Evolutionary conservation across 2,888 invertebrate species (phyloP), one percentile per base, ranked within the genome.

Genomic region (Alsophila aescularia): DNA sequence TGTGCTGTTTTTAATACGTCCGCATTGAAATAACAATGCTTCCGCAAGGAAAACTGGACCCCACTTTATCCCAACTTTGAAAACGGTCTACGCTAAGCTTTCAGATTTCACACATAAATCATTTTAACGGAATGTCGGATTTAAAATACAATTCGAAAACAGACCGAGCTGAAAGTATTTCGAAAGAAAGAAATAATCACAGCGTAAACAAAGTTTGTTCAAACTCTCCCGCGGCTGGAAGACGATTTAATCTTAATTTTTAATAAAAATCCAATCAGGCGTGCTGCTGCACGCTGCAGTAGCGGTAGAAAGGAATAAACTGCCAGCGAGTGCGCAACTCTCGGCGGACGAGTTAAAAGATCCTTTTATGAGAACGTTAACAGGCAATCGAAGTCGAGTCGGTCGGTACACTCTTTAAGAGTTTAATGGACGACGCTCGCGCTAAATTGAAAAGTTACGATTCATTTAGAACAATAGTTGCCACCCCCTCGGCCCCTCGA

Each of bases 391-490:
- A 72, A 75, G 71, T 73, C 65, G 48, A 62, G 62, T 62, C 60
- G 37, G 62, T 62, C 60, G 37, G 60, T 47, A 52, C 62, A 52
- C 40, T 59, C 51, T 47, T 64, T 53, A 62, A 64, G 58, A 64
- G 62, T 69, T 61, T 60, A 67, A 67, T 67, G 62, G 60, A 48
- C 44, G 42, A 43, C 55, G 48, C 66, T 45, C 60, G 64, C 48
- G 59, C 68, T 64, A 53, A 59, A 71, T 70, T 72, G 66, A 67
- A 73, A 72, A 73, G 71, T 73, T 73, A 69, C 66, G 49, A 66
- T 72, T 72, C 57, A 63, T 69, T 58, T 59, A 66, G 63, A 67
- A 65, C 67, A 69, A 73, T 70, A 64, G 64, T 62, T 45, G 42
- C 54, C 44, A 36, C 21, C 27, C 35, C 32, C 29, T 35, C 29